These are phyloP conservation scores for Heteromormyrus szaboi DNA, from an alignment of 2,797 vertebrate species.

Conservation along the genomic window DNA sequence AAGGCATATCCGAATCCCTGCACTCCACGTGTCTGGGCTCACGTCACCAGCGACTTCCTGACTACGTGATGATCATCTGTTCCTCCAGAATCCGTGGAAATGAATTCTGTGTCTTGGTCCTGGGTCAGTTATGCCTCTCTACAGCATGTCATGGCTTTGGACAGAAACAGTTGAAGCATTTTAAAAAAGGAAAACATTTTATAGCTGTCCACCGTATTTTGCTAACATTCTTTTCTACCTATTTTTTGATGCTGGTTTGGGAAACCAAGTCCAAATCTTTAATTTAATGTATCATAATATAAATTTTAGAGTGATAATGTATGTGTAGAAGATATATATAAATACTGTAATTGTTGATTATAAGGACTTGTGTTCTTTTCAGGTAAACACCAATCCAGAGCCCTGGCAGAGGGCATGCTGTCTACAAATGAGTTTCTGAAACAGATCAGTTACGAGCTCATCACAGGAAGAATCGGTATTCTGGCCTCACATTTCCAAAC, in stretches of 20 bases:
- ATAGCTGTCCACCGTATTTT: neutral
- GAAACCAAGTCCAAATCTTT: neutral
- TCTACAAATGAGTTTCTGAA: constrained; percentile 95
- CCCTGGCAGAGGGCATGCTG: constrained; percentile 85
- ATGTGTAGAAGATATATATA: neutral
- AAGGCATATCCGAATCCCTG: constrained; percentile 89
- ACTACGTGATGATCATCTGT: constrained; percentile 88
- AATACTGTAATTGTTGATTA: neutral
- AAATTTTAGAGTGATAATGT: neutral
- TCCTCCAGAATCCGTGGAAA: constrained; percentile 78
- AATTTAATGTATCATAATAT: neutral
- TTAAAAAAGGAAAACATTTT: neutral
- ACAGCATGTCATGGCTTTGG: neutral
- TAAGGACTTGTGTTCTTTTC: constrained; percentile 19
- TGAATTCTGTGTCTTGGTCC: constrained; percentile 89
- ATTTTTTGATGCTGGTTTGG: neutral
- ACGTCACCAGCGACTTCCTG: constrained; percentile 75
- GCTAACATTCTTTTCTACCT: neutral
- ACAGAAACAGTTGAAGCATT: neutral
- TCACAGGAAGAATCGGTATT: constrained; percentile 92
- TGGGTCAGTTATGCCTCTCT: constrained; percentile 59
- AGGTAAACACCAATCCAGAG: constrained; percentile 93
- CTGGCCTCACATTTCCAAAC: constrained; percentile 93
- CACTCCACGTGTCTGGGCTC: constrained; percentile 76
- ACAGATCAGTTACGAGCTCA: constrained; percentile 97